Percentiles rank a stretch among this genome's conserved stretches.
Conservation (phyloP, 2,888 invertebrate genomes). For the Athalia rosae region DNA sequence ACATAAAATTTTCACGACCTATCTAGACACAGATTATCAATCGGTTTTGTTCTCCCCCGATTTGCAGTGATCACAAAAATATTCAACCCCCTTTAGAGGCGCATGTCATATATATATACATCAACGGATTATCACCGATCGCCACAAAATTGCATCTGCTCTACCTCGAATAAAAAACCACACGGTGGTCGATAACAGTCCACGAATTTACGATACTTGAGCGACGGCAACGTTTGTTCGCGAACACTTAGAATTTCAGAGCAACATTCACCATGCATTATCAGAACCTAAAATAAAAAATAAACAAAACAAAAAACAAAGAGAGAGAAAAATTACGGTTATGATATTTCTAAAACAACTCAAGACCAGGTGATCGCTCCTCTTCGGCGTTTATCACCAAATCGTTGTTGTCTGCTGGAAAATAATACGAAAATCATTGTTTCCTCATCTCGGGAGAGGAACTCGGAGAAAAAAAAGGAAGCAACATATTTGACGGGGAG, state of each 20-base stretch:
- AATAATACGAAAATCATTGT: too few relatives aligned
- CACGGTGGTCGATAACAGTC: constrained; percentile 26
- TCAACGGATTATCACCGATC: constrained; percentile 28
- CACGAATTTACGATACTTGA: constrained; percentile 31
- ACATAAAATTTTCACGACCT: too few relatives aligned
- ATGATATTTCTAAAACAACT: not conserved
- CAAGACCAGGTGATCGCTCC: not conserved
- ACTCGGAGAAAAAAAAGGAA: too few relatives aligned
- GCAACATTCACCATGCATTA: constrained; percentile 13
- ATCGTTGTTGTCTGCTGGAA: too few relatives aligned
- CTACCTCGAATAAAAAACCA: not conserved
- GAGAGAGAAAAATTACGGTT: too few relatives aligned
- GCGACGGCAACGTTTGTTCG: constrained; percentile 13
- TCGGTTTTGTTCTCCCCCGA: too few relatives aligned
- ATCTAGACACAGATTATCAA: too few relatives aligned
- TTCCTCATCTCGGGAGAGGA: too few relatives aligned
- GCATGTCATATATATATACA: not conserved
- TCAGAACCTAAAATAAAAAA: not conserved
- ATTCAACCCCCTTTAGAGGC: constrained; percentile 21
- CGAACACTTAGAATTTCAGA: constrained; percentile 3
- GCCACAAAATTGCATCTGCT: constrained; percentile 36
- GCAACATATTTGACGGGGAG: too few relatives aligned
- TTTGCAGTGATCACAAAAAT: too few relatives aligned
- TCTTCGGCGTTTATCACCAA: too few relatives aligned
- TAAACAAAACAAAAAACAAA: not conserved